Evolutionary conservation across 2,797 vertebrate genomes (phyloP).

Genomic region (Alcedo quadribrachys): DNA sequence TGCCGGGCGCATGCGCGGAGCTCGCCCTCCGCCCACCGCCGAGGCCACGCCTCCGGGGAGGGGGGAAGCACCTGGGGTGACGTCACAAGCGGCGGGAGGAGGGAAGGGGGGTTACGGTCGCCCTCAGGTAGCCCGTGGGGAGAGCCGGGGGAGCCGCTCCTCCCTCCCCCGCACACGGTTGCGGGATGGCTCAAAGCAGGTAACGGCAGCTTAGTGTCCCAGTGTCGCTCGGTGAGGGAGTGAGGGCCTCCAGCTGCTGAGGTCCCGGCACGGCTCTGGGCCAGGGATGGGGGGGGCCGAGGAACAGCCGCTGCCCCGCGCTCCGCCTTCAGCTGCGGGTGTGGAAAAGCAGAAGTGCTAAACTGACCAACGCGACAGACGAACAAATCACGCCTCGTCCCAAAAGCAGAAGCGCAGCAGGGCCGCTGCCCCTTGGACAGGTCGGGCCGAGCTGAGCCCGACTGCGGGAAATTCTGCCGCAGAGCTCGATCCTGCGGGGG

Average conservation of each 20-base stretch:
- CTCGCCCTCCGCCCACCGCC: background rate
- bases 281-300: background rate
- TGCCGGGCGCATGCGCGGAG: background rate
- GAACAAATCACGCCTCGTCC: background rate
- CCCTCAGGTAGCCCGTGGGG: background rate
- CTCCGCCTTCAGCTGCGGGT: background rate
- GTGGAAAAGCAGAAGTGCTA: background rate
- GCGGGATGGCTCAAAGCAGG: background rate
- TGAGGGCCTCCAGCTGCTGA: background rate
- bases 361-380: background rate
- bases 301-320: background rate
- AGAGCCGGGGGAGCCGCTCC: too few species aligned
- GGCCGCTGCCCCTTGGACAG: background rate
- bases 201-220: too few species aligned
- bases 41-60: background rate
- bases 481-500: too few species aligned
- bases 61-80: constrained; percentile 64
- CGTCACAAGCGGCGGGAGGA: constrained; percentile 19
- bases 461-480: fast-evolving
- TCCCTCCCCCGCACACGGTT: too few species aligned
- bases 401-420: background rate
- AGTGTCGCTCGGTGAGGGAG: fast-evolving
- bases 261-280: too few species aligned
- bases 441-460: background rate
- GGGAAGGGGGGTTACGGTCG: too few species aligned